Evolutionary conservation across 2,888 invertebrate genomes (phyloP).

Genomic region (Melanophora roralis): DNA sequence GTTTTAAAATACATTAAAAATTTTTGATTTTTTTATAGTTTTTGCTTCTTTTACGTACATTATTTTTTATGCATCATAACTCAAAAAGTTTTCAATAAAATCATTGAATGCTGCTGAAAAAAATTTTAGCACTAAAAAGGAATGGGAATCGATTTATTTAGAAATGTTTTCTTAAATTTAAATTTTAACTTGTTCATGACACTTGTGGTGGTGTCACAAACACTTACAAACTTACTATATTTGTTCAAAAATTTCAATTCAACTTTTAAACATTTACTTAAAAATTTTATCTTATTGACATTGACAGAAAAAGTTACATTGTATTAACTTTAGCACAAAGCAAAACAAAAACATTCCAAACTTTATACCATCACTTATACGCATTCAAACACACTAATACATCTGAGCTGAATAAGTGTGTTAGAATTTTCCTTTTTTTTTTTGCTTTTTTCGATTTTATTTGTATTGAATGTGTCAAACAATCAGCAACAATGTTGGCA

Average conservation of each 20-base stretch:
- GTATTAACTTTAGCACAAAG: constrained; percentile 35
- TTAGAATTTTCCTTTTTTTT: constrained; percentile 18
- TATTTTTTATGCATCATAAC: constrained; percentile 38
- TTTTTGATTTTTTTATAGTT: neutral
- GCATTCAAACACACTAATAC: neutral
- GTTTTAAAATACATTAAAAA: constrained; percentile 23
- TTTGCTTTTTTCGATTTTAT: constrained; percentile 38
- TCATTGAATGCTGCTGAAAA: constrained; percentile 34
- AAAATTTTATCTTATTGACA: constrained; percentile 51
- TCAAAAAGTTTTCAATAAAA: constrained; percentile 43
- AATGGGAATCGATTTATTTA: constrained; percentile 42
- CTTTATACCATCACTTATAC: constrained; percentile 26
- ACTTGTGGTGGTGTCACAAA: constrained; percentile 15
- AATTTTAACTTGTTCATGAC: constrained; percentile 22
- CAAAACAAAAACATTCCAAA: constrained; percentile 6
- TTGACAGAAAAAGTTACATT: constrained; percentile 60
- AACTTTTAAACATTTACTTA: constrained; percentile 55
- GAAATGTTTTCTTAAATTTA: constrained; percentile 21
- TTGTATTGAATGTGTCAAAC: constrained; percentile 64
- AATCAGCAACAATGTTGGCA: constrained; percentile 64
- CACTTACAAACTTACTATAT: neutral
- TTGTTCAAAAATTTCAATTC: constrained; percentile 38
- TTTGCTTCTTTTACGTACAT: neutral
- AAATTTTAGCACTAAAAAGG: neutral
- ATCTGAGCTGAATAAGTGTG: neutral